Base-by-base conservation (phyloP, 2,113 vertebrate genomes). In the Amblyopsis rosae region DNA sequence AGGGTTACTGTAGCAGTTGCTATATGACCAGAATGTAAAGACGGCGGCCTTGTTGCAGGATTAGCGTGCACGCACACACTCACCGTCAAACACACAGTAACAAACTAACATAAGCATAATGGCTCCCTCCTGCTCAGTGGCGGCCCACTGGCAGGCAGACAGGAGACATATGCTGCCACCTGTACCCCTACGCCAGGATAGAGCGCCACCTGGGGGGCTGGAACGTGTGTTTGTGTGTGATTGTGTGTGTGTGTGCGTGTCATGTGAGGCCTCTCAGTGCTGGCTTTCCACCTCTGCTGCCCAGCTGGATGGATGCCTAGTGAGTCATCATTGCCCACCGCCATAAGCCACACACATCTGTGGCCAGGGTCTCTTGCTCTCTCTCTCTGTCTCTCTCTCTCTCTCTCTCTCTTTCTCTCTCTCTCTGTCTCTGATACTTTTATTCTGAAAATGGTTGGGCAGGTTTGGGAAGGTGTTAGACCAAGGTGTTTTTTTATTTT, bases 211-310 rank as follows among this genome's bases (percentile, higher is more conserved):
- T 45, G 61, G 51, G 75, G 64, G 60, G 32, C 65, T 64, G 57
- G 55, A 71, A 8, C 76, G 32, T 64, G 51, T 67, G 59, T 66
- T 61, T 72, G 68, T 45, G 58, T 59, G 32, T 41, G 57, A 13
- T 12, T 59, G 57, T 35, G 57, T 59, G 19, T 35, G 57, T 35
- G 32, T 26, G 58, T 16, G 58, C 41, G 32, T 41, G 33, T 45
- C 56, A 32, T 26, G 56, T 10, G 8, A n/a, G 12, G 16, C 15
- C n/a, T 17, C 13, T 9, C 13, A 32, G 26, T n/a, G n/a, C 8
- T 32, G 9, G 57, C 15, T 88, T 75, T 73, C 35, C 78, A 88
- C 86, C 90, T 87, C 82, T 88, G 87, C 87, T 87, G 81, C 84
- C 75, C 80, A 78, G 83, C 71, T 90, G 86, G 86, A 87, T 33